Conservation (phyloP, 2,797 vertebrate genomes). For the Neomorphus geoffroyi region DNA sequence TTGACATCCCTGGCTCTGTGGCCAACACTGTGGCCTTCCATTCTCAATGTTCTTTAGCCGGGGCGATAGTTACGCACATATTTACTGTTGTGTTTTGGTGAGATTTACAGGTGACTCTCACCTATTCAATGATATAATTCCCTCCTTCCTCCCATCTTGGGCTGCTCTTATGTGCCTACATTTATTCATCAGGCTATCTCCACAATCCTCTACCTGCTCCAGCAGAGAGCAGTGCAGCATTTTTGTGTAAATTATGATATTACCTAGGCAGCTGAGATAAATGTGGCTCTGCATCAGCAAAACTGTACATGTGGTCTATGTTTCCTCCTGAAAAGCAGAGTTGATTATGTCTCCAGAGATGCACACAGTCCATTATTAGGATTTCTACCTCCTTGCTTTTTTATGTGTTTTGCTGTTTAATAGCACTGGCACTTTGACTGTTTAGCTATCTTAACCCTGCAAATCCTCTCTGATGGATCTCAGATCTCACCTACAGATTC, state of each 20-base stretch:
- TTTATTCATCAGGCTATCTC: not conserved
- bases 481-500: not conserved
- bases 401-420: not conserved
- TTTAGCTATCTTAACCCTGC: not conserved
- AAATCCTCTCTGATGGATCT: not conserved
- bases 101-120: not conserved
- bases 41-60: not conserved
- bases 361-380: not conserved
- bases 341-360: not conserved
- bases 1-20: rapidly evolving
- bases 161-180: not conserved
- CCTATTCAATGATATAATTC: not conserved
- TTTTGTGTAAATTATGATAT: not conserved
- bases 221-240: not conserved
- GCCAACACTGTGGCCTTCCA: not conserved
- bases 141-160: not conserved
- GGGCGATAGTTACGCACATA: not conserved
- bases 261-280: not conserved
- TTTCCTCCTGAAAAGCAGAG: not conserved
- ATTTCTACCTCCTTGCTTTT: not conserved
- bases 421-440: not conserved
- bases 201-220: not conserved
- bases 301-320: not conserved
- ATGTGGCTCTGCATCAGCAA: not conserved
- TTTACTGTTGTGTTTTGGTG: not conserved